Conservation (phyloP, 2,797 vertebrate species). For the Periparus ater region DNA sequence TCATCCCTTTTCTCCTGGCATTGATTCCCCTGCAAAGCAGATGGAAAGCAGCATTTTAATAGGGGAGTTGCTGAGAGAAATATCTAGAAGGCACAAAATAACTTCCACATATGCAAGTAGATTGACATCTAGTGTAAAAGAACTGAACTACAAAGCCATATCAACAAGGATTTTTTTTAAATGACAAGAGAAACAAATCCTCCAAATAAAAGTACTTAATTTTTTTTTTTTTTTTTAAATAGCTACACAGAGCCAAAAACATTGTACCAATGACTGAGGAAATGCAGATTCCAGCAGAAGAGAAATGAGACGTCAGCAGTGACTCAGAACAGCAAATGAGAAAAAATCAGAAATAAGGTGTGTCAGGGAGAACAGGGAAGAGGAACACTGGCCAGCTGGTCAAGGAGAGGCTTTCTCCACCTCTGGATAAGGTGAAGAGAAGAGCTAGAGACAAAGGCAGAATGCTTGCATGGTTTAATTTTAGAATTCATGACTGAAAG, state of each 20-base stretch:
- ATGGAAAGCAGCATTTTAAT: background rate
- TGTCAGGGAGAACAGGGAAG: background rate
- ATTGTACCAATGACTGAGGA: background rate
- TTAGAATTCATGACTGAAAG: background rate
- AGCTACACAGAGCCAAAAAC: background rate
- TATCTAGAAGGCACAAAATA: conserved; percentile 57
- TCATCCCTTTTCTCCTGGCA: background rate
- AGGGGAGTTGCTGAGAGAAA: conserved; percentile 1
- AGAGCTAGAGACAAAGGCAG: background rate
- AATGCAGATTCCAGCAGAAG: background rate
- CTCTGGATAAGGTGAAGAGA: background rate
- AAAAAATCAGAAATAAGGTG: background rate
- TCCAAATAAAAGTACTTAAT: background rate
- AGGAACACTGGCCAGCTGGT: background rate
- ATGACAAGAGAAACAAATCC: background rate
- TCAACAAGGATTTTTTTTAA: background rate
- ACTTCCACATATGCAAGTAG: conserved; percentile 30
- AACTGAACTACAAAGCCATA: conserved; percentile 46
- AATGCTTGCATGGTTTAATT: background rate
- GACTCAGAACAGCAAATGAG: background rate
- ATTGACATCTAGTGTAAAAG: conserved; percentile 73
- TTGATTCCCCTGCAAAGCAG: background rate
- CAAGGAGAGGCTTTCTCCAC: background rate
- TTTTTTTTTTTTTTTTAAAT: background rate
- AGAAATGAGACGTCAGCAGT: background rate